phyloP scores from a whole-genome alignment of 2,888 invertebrate genomes.

The Idaea biselata region DNA sequence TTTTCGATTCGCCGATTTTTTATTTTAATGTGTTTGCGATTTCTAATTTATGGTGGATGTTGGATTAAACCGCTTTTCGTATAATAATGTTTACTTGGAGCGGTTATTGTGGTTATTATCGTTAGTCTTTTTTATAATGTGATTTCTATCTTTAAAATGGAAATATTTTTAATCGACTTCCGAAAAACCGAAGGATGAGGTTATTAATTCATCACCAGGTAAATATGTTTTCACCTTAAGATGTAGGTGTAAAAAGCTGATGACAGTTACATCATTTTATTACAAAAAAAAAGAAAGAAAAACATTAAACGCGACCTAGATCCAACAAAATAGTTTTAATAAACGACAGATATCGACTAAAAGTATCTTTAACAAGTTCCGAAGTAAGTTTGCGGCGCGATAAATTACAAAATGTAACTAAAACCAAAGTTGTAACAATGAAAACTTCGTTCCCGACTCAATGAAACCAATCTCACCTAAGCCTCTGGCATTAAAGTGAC shows the following conservation, averaged over 20 bases:
- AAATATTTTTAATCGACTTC: too few species aligned
- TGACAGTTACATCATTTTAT: too few species aligned
- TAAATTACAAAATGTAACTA: not conserved
- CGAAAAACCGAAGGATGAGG: too few species aligned
- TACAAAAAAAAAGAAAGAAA: too few species aligned
- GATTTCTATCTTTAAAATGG: not conserved
- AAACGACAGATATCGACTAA: not conserved
- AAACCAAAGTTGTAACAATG: not conserved
- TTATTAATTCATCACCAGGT: too few species aligned
- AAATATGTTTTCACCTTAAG: too few species aligned
- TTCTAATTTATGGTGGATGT: not conserved
- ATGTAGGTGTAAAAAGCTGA: too few species aligned
- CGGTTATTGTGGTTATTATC: not conserved
- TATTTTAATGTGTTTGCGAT: not conserved
- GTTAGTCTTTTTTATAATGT: not conserved
- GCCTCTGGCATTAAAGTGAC: not conserved
- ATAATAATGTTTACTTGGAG: not conserved
- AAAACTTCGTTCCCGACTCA: not conserved
- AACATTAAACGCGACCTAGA: too few species aligned
- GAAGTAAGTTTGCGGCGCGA: not conserved
- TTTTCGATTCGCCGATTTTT: not conserved
- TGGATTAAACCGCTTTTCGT: not conserved
- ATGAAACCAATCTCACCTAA: not conserved
- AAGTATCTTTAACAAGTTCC: not conserved
- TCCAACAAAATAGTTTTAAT: too few species aligned